Evolutionary conservation across 1,140 invertebrate genomes (phyloP).

Genomic region (Sycophila sp.): DNA sequence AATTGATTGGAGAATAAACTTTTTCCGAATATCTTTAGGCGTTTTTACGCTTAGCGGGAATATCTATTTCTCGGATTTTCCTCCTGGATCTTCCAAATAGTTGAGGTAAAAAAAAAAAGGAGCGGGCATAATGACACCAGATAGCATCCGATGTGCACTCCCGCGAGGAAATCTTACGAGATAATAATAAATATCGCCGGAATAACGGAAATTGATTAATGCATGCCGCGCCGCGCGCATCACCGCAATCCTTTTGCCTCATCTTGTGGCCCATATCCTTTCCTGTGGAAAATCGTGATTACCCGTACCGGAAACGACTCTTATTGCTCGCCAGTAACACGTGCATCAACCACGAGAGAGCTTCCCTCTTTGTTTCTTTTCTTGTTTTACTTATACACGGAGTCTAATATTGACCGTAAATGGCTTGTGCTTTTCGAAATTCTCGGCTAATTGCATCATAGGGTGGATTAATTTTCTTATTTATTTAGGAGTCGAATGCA

Average conservation of each 20-base stretch:
- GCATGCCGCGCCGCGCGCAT: neutral
- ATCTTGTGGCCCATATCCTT: too few species aligned
- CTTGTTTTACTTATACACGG: too few species aligned
- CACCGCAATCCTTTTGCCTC: constrained; percentile 24
- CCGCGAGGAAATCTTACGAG: too few species aligned
- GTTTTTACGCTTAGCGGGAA: neutral
- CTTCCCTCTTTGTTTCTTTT: too few species aligned
- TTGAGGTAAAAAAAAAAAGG: neutral
- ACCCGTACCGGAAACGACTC: constrained; percentile 5
- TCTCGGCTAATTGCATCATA: too few species aligned
- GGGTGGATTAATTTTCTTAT: neutral
- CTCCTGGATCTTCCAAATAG: neutral
- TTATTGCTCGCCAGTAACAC: neutral
- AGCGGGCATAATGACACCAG: neutral
- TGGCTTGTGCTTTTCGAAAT: too few species aligned
- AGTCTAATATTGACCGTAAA: too few species aligned
- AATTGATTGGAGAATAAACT: neutral
- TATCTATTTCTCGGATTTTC: too few species aligned
- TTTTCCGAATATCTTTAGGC: neutral
- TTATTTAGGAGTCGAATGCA: neutral
- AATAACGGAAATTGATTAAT: constrained; percentile 45
- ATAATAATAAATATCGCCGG: neutral
- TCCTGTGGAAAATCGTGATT: constrained; percentile 7
- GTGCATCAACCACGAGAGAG: too few species aligned
- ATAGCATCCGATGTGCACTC: too few species aligned